Conservation (phyloP, 2,113 vertebrate species). For the Pseudopodoces humilis region DNA sequence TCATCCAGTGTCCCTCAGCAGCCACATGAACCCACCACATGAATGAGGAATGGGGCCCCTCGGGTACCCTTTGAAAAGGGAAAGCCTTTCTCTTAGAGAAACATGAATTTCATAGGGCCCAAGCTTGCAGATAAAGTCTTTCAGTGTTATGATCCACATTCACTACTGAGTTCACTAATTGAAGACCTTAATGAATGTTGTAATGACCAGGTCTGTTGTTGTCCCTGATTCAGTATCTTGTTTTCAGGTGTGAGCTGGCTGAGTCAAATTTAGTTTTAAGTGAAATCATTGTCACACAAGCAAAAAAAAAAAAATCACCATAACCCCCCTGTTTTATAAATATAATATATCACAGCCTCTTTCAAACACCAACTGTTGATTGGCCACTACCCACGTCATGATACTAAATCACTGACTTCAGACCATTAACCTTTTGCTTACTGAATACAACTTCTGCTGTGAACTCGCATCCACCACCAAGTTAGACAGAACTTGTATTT, state of each 20-base stretch:
- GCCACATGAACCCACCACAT: rapidly evolving
- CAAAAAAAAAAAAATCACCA: not conserved
- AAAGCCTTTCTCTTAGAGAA: not conserved
- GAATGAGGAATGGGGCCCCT: not conserved
- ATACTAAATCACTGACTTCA: not conserved
- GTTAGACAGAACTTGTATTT: not conserved
- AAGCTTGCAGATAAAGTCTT: not conserved
- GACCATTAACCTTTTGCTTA: not conserved
- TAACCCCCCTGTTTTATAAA: not conserved
- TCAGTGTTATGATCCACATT: not conserved
- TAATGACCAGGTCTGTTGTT: not conserved
- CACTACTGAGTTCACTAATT: not conserved
- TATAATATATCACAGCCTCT: not conserved
- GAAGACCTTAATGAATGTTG: not conserved
- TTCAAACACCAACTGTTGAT: not conserved
- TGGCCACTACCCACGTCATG: not conserved
- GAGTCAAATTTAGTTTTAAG: not conserved
- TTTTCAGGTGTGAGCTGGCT: not conserved
- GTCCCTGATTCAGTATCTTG: not conserved
- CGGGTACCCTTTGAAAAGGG: not conserved
- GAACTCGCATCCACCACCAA: not conserved
- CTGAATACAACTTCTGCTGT: not conserved
- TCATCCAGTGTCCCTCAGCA: not conserved
- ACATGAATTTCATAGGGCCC: not conserved
- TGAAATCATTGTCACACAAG: not conserved